Evolutionary conservation across 2,888 invertebrate genomes (phyloP), one percentile per base, ranked within the genome.

Genomic region (Tillus elongatus): DNA sequence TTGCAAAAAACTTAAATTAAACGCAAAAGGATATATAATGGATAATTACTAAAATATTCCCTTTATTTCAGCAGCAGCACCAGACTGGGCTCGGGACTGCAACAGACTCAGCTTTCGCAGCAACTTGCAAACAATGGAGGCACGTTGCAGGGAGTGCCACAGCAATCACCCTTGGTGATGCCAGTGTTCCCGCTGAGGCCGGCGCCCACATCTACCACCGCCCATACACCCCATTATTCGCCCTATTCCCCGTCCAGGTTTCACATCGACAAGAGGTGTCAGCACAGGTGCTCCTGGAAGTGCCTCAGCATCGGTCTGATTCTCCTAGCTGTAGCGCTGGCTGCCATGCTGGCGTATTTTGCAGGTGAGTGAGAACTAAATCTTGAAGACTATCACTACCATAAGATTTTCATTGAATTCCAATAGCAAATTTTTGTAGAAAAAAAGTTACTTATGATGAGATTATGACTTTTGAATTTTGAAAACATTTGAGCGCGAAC

Each of bases 231-330:
- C 54, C 86, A 86, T 66, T 86, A 88, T 57, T 86, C 86, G 64
- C 87, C 88, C 49, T 88, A 89, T 72, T 88, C 88, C 57, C 88
- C 88, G 63, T 89, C 88, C 63, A 81, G 90, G 68, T 90, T 90
- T 74, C 88, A 89, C 75, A 87, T 90, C 74, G 88, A 90, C 73
- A 91, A 91, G 70, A 79, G 88, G 54, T 90, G 88, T 72, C 87
- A 86, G 67, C 88, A 88, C 67, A 78, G 89, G 54, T 93, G 93
- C 75, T 88, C 91, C 63, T 95, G 95, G 95, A 90, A 91, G 71
- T 93, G 92, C 69, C 82, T 89, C 66, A 89, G 90, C 67, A 88
- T 95, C 67, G 82, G 86, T 57, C 82, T 93, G 70, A 89, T 93
- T 67, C 77, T 92, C 64, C 74, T 93, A 58, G 82, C 86, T 61